Base-by-base conservation (phyloP, 2,113 vertebrate species). In the Elachura formosa region DNA sequence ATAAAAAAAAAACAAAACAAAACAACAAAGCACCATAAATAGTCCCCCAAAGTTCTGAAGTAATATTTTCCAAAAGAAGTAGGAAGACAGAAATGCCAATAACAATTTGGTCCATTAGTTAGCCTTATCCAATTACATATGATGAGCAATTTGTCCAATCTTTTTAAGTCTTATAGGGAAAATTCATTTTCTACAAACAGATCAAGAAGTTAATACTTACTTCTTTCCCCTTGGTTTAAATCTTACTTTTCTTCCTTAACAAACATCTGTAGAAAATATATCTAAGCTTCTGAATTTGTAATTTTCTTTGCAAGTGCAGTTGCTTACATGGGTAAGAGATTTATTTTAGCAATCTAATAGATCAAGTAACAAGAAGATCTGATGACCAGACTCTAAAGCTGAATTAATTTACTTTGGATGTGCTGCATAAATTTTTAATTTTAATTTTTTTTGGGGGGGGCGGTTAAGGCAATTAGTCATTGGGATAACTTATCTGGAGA, bases 231-330 rank as follows among this genome's bases (percentile, higher is more conserved):
- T 78, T 26, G 51, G 8, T n/a, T 96, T 91, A 94, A 91, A 93
- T 91, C 51, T 69, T 87, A 12, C 59, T 89, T 91, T 90, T 77
- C 82, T 93, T 91, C 46, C 82, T 88, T 77, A 87, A 66, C 36
- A 52, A 81, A 94, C 82, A 93, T 94, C 94, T 95, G 84, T 88
- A 69, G 59, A 83, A 51, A 83, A 88, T 95, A 94, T 77, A 96
- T 91, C 71, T 93, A 83, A 91, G 25, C n/a, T 25, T 29, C 79
- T 8, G 28, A 87, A n/a, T 80, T 40, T 76, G 81, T 93, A 4
- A 77, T 95, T 75, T 88, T 87, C 67, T 89, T 85, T 68, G 49
- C 49, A 94, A 87, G 51, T 85, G 72, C 71, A 41, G 14, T 89
- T 85, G 36, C 58, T 87, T 93, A 54, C 55, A 54, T 1, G 41